Conservation (phyloP, 1,140 invertebrate genomes). For the Papilio xuthus region DNA sequence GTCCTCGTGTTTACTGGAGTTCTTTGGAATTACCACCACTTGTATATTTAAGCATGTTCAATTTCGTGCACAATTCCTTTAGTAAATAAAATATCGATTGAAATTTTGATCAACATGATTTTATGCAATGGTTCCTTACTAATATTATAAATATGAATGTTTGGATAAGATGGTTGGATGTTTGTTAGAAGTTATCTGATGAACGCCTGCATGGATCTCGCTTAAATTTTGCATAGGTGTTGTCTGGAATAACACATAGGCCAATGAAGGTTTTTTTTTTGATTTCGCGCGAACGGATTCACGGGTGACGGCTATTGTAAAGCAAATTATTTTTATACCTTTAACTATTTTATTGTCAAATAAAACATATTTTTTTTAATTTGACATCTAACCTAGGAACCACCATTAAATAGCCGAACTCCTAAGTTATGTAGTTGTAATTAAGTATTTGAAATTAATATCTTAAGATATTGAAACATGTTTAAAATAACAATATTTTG, state of each 20-base stretch:
- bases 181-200: no score
- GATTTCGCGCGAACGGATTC: no score
- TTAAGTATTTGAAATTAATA: background rate
- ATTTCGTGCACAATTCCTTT: background rate
- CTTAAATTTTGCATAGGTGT: no score
- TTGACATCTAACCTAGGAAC: background rate
- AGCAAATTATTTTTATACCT: no score
- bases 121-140: no score
- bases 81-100: background rate
- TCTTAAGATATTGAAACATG: background rate
- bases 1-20: background rate
- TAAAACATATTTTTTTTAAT: background rate
- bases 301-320: no score
- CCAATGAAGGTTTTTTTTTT: no score
- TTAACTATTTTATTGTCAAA: no score
- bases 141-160: no score
- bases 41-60: background rate
- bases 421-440: background rate
- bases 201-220: no score
- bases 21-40: constrained; percentile 24
- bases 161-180: no score
- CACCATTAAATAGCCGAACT: background rate
- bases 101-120: background rate
- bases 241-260: no score
- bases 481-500: background rate